These are phyloP conservation scores for Daubentonia madagascariensis DNA, from an alignment of 2,113 vertebrate species.

Conservation along the genomic window DNA sequence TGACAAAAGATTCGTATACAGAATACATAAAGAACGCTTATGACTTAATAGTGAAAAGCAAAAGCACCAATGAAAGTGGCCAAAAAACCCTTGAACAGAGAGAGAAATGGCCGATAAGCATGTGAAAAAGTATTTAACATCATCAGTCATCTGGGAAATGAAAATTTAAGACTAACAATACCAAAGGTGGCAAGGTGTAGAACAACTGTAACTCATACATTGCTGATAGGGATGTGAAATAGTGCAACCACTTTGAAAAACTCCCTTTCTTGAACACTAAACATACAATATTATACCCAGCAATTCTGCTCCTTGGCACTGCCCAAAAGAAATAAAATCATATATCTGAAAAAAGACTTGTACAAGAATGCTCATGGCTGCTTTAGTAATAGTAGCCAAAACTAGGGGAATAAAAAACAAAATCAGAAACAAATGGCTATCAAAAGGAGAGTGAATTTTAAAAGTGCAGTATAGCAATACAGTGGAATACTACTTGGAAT, in stretches of 20 bases:
- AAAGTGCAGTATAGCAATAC: not conserved
- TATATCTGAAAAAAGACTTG: not conserved
- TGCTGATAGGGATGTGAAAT: not conserved
- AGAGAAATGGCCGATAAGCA: not conserved
- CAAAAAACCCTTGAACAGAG: not conserved
- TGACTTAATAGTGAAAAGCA: not conserved
- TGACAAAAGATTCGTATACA: not conserved
- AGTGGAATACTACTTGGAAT: not conserved
- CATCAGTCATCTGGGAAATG: not conserved
- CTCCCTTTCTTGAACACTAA: not conserved
- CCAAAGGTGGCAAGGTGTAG: not conserved
- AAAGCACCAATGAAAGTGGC: not conserved
- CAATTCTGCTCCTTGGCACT: not conserved
- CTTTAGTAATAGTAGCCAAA: not conserved
- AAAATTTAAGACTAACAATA: not conserved
- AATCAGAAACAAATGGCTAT: not conserved
- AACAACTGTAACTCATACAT: not conserved
- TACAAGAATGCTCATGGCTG: not conserved
- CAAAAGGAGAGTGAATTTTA: not conserved
- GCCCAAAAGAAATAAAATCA: not conserved
- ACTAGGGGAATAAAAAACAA: accelerated
- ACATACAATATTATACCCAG: not conserved
- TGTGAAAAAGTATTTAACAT: not conserved
- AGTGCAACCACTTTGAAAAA: not conserved
- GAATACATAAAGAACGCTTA: not conserved